Evolutionary conservation across 2,797 vertebrate genomes (phyloP).

Genomic region (Myioborus melanocephalus): DNA sequence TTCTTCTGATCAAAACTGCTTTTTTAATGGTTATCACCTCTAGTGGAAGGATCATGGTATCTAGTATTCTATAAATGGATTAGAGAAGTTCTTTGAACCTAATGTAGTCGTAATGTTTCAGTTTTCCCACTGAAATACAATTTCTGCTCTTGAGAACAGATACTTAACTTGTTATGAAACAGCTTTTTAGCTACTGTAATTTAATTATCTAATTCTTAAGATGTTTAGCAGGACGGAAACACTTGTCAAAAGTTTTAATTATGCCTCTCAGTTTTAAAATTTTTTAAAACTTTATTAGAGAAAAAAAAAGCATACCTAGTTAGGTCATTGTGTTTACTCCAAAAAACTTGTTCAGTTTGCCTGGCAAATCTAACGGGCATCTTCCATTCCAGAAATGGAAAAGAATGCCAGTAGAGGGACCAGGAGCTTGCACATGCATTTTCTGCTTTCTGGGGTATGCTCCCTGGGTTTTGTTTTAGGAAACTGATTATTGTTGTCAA

Average conservation of each 20-base stretch:
- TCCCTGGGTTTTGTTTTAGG: background rate
- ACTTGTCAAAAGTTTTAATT: background rate
- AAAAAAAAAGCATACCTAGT: background rate
- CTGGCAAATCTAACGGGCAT: background rate
- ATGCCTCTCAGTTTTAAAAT: background rate
- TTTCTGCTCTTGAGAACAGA: background rate
- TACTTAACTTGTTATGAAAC: background rate
- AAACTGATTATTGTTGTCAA: background rate
- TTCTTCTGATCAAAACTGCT: background rate
- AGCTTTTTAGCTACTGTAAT: background rate
- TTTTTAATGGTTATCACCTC: background rate
- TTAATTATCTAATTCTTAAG: background rate
- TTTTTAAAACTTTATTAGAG: background rate
- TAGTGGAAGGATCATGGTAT: background rate
- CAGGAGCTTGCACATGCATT: fast-evolving
- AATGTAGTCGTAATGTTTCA: background rate
- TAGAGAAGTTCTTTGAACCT: background rate
- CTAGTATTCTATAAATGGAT: background rate
- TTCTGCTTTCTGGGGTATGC: background rate
- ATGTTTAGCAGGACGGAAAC: background rate
- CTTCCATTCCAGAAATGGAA: background rate
- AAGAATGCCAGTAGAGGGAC: background rate
- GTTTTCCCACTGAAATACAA: background rate
- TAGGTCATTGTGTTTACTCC: background rate
- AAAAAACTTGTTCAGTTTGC: background rate